Conservation (phyloP, 2,888 invertebrate genomes). For the Clistopyga incitator region DNA sequence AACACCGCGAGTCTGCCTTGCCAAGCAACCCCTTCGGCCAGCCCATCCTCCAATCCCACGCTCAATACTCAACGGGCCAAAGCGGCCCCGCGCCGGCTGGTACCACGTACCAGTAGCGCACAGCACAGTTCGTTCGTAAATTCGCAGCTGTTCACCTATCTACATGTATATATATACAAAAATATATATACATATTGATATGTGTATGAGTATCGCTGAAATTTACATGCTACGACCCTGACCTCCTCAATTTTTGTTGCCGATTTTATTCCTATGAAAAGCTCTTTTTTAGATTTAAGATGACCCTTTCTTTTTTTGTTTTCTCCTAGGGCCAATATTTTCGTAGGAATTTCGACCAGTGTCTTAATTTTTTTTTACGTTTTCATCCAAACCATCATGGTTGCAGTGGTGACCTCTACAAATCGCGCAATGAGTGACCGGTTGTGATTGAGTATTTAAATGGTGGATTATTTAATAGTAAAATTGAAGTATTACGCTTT, state of each 20-base stretch:
- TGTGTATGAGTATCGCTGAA: neutral
- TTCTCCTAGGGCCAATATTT: no score
- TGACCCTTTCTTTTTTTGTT: no score
- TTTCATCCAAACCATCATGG: no score
- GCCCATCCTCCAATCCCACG: conserved; percentile 65
- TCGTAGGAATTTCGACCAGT: no score
- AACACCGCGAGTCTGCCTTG: conserved; percentile 60
- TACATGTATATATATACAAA: neutral
- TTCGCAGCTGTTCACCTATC: conserved; percentile 14
- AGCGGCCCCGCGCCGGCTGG: conserved; percentile 69
- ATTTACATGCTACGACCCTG: no score
- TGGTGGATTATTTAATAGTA: neutral
- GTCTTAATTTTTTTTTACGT: no score
- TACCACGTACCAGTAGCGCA: conserved; percentile 67
- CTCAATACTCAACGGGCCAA: conserved; percentile 71
- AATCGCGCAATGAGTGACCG: neutral
- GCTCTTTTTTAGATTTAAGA: no score
- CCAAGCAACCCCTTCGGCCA: conserved; percentile 68
- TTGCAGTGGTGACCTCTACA: no score
- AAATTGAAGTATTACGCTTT: neutral
- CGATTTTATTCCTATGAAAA: no score
- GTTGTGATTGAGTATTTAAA: neutral
- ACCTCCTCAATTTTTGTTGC: no score
- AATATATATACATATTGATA: neutral
- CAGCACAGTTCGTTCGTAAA: conserved; percentile 53